Evolutionary conservation across 2,888 invertebrate species (phyloP).

Genomic region (Cantharis flavilabris): DNA sequence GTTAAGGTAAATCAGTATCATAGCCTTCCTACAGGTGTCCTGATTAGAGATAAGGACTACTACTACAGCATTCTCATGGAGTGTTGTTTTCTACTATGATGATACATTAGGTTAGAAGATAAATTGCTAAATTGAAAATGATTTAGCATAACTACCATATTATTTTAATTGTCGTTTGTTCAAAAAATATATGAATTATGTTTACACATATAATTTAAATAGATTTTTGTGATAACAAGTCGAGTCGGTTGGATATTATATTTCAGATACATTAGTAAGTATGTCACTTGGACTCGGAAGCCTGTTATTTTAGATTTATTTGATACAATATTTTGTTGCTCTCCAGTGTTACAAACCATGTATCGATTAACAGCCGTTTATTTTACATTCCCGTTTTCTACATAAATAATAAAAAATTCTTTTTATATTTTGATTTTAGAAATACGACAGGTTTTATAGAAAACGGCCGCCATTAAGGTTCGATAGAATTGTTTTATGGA

Average conservation of each 20-base stretch:
- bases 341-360: slow-evolving; percentile 18
- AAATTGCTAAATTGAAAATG: neutral
- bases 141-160: neutral
- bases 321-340: slow-evolving; percentile 23
- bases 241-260: slow-evolving; percentile 1
- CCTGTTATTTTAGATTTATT: slow-evolving; percentile 16
- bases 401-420: neutral
- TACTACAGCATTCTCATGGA: slow-evolving; percentile 11
- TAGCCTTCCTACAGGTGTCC: slow-evolving; percentile 37
- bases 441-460: neutral
- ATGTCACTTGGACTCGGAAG: slow-evolving; percentile 19
- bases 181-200: neutral
- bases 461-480: neutral
- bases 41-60: slow-evolving; percentile 33
- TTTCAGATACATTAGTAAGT: slow-evolving; percentile 17
- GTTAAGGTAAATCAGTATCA: slow-evolving; percentile 35
- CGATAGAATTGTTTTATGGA: slow-evolving; percentile 50
- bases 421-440: neutral
- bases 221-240: neutral
- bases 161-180: neutral
- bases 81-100: slow-evolving; percentile 11
- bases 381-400: neutral
- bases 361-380: slow-evolving; percentile 25
- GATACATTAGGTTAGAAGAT: neutral
- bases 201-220: neutral